These are phyloP conservation scores for Egretta garzetta DNA, from an alignment of 2,113 vertebrate species.

Conservation along the genomic window DNA sequence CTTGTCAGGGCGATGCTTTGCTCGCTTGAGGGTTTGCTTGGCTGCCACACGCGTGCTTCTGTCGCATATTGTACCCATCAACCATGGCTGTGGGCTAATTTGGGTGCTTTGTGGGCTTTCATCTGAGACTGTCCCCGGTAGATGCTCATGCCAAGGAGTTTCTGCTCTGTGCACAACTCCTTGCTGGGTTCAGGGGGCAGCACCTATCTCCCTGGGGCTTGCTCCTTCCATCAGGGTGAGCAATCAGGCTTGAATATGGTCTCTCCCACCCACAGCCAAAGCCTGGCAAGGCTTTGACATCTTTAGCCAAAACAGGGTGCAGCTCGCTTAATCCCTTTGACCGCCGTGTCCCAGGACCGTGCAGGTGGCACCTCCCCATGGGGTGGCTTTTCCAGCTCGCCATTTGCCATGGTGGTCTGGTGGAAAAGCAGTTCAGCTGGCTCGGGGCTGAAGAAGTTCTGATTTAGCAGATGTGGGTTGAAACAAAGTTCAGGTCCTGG, in stretches of 20 bases:
- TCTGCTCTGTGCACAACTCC: fast-evolving
- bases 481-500: background rate
- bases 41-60: fast-evolving
- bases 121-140: background rate
- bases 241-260: fast-evolving
- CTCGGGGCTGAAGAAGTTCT: background rate
- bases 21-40: background rate
- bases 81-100: fast-evolving
- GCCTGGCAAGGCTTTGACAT: background rate
- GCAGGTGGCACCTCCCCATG: fast-evolving
- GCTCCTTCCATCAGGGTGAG: too few relatives aligned
- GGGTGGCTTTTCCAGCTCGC: background rate
- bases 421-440: background rate
- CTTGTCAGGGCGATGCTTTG: background rate
- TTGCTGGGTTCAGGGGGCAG: background rate
- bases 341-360: fast-evolving
- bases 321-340: fast-evolving
- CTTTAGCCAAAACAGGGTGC: fast-evolving
- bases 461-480: background rate
- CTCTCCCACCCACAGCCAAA: background rate
- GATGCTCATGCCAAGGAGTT: background rate
- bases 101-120: background rate
- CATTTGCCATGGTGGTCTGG: background rate
- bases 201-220: background rate
- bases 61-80: background rate